A percentile compares a stretch with the other conserved stretches of the same genome.
Evolutionary conservation across 2,113 vertebrate genomes (phyloP).

Genomic region (Castor canadensis): DNA sequence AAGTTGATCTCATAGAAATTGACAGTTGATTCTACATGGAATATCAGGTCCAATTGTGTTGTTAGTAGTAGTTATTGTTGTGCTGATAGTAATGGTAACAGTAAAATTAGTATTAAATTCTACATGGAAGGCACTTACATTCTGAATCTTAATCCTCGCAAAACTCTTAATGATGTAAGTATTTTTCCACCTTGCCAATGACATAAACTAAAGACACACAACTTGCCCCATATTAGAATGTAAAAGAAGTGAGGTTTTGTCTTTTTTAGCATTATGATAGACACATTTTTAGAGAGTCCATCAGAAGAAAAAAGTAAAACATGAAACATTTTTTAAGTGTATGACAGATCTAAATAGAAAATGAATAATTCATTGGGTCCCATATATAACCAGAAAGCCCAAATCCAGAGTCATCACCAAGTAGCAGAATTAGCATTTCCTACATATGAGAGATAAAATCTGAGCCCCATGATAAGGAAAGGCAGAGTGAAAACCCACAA

Average conservation of each 20-base stretch:
- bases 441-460: background rate
- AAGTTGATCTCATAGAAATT: too few species aligned
- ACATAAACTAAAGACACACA: conserved; percentile 7
- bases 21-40: background rate
- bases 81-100: background rate
- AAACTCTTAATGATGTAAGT: background rate
- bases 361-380: background rate
- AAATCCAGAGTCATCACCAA: background rate
- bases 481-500: background rate
- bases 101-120: background rate
- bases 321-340: background rate
- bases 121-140: background rate
- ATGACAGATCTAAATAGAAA: background rate
- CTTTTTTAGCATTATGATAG: background rate
- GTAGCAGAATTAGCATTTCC: background rate
- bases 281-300: background rate
- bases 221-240: background rate
- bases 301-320: background rate
- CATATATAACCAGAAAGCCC: background rate
- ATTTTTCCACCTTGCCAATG: background rate
- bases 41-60: background rate
- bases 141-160: background rate
- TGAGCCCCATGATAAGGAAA: background rate
- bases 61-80: background rate
- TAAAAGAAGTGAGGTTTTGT: background rate